A percentile compares a stretch with the other conserved stretches of the same genome.
Evolutionary conservation across 1,140 invertebrate genomes (phyloP).

Genomic region (Brachionus rubens): DNA sequence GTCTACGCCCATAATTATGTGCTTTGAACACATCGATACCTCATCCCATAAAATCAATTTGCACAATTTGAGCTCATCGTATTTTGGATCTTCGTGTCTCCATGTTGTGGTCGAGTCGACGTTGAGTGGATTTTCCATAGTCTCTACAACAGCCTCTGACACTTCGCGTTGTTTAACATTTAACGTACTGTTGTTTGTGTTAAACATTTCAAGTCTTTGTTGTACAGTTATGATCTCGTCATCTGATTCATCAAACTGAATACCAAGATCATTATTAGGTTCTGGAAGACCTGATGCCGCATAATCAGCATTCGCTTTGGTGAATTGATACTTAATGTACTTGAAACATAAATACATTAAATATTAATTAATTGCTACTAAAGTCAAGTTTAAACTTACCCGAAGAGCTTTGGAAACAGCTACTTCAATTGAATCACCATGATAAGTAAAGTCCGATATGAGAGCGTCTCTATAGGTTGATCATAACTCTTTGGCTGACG

Average conservation of each 20-base stretch:
- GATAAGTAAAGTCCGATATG: background rate
- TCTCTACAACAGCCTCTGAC: conserved; percentile 49
- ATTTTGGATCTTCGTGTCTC: background rate
- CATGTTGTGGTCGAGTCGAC: background rate
- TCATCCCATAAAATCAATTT: conserved; percentile 52
- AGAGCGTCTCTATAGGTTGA: background rate
- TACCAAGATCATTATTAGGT: too few relatives aligned
- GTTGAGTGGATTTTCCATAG: conserved; percentile 47
- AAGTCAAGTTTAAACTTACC: background rate
- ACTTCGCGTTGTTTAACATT: conserved; percentile 49
- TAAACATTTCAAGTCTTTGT: too few relatives aligned
- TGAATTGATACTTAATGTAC: background rate
- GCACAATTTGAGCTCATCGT: conserved; percentile 45
- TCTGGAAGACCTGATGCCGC: background rate
- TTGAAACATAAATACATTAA: background rate
- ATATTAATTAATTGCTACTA: background rate
- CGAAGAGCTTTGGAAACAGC: background rate
- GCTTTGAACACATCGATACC: conserved; percentile 48
- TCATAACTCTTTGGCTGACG: background rate
- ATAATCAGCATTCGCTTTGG: background rate
- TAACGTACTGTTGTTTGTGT: too few relatives aligned
- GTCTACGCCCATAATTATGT: conserved; percentile 49
- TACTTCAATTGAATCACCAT: background rate
- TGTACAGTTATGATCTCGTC: too few relatives aligned
- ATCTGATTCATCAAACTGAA: too few relatives aligned